A percentile compares a stretch with the other conserved stretches of the same genome.
phyloP scores from a whole-genome alignment of 92 coral and sea anemone genomes.

The Epizoanthus ramosus region DNA sequence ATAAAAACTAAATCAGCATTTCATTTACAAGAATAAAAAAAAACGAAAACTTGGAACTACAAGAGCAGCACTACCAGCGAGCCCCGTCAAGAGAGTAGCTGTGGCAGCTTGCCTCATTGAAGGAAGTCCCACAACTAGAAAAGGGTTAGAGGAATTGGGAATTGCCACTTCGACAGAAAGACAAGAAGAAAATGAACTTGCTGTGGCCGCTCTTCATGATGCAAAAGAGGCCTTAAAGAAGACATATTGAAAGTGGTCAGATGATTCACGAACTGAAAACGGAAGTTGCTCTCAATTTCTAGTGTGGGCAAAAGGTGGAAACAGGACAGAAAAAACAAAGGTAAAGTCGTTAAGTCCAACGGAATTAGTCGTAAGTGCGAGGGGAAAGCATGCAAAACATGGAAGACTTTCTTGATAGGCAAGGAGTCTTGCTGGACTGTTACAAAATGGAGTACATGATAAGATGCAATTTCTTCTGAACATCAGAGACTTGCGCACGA shows the following conservation, averaged over 20 bases:
- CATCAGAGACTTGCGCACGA: not conserved
- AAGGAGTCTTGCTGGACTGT: conserved; percentile 20
- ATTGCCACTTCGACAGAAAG: not conserved
- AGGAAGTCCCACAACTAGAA: not conserved
- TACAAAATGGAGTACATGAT: conserved; percentile 7
- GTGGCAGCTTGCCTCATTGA: conserved; percentile 3
- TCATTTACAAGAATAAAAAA: too few relatives aligned
- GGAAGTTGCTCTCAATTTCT: conserved; percentile 18
- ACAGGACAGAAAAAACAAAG: conserved; percentile 16
- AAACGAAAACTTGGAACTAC: conserved; percentile 3
- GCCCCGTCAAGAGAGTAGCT: conserved; percentile 4
- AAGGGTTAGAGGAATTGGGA: conserved; percentile 2
- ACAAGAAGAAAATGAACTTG: not conserved
- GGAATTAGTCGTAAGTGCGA: not conserved
- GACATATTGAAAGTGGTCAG: not conserved
- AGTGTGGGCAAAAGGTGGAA: conserved; percentile 21
- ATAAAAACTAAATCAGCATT: too few relatives aligned
- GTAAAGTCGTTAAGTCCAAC: conserved; percentile 11
- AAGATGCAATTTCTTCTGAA: conserved; percentile 4
- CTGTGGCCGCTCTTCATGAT: not conserved
- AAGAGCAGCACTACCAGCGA: not conserved
- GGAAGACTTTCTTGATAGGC: conserved; percentile 5
- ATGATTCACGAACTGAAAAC: conserved; percentile 33
- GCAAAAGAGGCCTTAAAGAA: conserved; percentile 21
- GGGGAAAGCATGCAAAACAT: too few relatives aligned